Percentiles rank a stretch among this genome's conserved stretches.
These are phyloP conservation scores for Drosophila takahashii DNA, from an alignment of 1,140 invertebrate genomes.

Conservation along the genomic window DNA sequence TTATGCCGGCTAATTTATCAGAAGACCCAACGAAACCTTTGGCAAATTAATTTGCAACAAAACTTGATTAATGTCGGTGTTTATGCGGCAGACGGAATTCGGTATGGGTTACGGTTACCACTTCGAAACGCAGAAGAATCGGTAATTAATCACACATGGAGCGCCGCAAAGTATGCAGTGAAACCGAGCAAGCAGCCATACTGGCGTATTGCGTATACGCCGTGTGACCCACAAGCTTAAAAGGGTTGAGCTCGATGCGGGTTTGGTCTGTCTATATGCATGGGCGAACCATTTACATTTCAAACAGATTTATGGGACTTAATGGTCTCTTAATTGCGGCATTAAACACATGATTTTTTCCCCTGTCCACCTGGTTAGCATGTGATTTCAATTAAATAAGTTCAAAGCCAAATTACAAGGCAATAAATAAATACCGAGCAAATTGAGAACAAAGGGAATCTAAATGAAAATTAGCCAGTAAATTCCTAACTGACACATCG, in stretches of 20 bases:
- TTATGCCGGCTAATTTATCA: slow-evolving; percentile 54
- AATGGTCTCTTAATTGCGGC: slow-evolving; percentile 53
- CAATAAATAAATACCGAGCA: slow-evolving; percentile 20
- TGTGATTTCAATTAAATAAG: slow-evolving; percentile 15
- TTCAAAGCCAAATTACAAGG: slow-evolving; percentile 13
- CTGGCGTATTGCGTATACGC: slow-evolving; percentile 42
- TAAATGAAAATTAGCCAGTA: slow-evolving; percentile 29
- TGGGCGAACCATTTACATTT: slow-evolving; percentile 35
- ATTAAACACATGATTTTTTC: slow-evolving; percentile 20
- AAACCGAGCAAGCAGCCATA: slow-evolving; percentile 2
- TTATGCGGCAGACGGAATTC: slow-evolving; percentile 36
- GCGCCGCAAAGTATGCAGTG: slow-evolving; percentile 43
- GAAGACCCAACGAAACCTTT: slow-evolving; percentile 33
- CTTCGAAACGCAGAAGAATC: slow-evolving; percentile 41
- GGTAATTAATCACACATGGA: slow-evolving; percentile 54
- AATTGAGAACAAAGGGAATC: background rate
- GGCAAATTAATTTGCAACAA: slow-evolving; percentile 62
- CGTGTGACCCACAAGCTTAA: slow-evolving; percentile 30
- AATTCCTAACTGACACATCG: slow-evolving; percentile 17
- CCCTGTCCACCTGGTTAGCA: slow-evolving; percentile 6
- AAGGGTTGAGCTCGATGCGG: slow-evolving; percentile 26
- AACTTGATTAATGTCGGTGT: slow-evolving; percentile 62
- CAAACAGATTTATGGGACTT: slow-evolving; percentile 48
- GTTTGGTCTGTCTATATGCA: slow-evolving; percentile 5
- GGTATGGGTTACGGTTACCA: slow-evolving; percentile 36